Evolutionary conservation across 2,797 vertebrate species (phyloP), one percentile per base, ranked within the genome.

Genomic region (Leptodactylus fallax): DNA sequence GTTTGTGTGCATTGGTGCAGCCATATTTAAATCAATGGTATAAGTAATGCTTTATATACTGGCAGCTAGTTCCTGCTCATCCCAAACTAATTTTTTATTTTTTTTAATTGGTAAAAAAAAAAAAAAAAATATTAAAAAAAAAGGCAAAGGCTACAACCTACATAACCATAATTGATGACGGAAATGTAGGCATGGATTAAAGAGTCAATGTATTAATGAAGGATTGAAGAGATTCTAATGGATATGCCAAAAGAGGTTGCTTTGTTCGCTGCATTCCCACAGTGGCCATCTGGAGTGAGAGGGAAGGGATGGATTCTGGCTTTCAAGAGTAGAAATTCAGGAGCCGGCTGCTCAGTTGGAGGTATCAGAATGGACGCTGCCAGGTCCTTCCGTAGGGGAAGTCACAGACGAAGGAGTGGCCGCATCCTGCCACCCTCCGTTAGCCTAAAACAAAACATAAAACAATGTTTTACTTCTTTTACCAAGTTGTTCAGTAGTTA

Each of bases 341-440:
- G 85, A 89, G 88, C 85, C 71, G 92, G 95, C 92, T 95, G 96
- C 97, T 99, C 97, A 99, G 97, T 99, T 99, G 96, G 98, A 99
- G 95, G 98, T 99, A 96, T 99, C 98, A 79, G 98, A 99, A 95
- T 99, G 98, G 93, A 99, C 97, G 91, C 98, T 99, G 95, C 97
- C 98, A 90, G 98, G 98, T 95, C 98, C 98, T 98, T 99, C 98
- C 97, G 98, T 99, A 91, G 98, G 98, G 92, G 98, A 99, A 94
- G 98, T 99, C 96, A 99, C 97, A 92, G 98, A 99, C 88, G 98
- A 99, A 90, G 98, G 98, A 95, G 98, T 99, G 87, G 97, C 97
- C 92, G 97, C 97, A 91, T 98, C 98, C 95, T 98, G 98, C 98
- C 98, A 99, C 94, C 97, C 97, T 92, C 98, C 98, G 93, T 99